These are phyloP conservation scores for Catocala fraxini DNA, from an alignment of 2,888 invertebrate genomes.

Conservation along the genomic window DNA sequence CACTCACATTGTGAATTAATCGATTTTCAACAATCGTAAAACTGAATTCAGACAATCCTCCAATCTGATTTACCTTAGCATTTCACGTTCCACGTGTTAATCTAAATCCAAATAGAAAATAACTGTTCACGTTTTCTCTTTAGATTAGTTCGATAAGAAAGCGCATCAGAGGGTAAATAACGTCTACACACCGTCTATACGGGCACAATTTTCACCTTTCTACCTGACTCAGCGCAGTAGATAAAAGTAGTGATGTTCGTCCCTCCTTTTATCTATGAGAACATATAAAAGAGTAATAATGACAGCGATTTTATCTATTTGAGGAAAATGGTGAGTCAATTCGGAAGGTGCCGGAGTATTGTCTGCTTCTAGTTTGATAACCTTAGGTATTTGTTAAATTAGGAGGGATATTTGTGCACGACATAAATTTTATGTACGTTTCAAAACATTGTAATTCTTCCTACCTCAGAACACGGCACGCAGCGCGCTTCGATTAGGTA, in stretches of 20 bases:
- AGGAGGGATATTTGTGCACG: too few species aligned
- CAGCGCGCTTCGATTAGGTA: too few species aligned
- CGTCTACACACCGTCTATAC: conserved; percentile 19
- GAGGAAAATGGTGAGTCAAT: conserved; percentile 6
- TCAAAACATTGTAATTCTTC: too few species aligned
- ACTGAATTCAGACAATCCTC: neutral
- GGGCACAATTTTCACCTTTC: conserved; percentile 36
- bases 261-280: conserved; percentile 28
- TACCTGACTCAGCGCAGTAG: conserved; percentile 19
- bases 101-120: conserved; percentile 18
- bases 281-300: conserved; percentile 15
- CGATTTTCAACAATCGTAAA: too few species aligned
- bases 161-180: conserved; percentile 36
- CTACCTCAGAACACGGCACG: too few species aligned
- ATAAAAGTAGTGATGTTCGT: neutral
- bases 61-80: neutral
- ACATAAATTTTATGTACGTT: too few species aligned
- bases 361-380: neutral
- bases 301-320: conserved; percentile 22
- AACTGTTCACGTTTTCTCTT: conserved; percentile 17
- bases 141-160: conserved; percentile 34
- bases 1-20: too few species aligned
- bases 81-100: conserved; percentile 3
- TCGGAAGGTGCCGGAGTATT: neutral
- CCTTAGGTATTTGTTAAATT: too few species aligned